These are phyloP conservation scores for Scarus forsteni DNA, from an alignment of 2,797 vertebrate species.

Conservation along the genomic window DNA sequence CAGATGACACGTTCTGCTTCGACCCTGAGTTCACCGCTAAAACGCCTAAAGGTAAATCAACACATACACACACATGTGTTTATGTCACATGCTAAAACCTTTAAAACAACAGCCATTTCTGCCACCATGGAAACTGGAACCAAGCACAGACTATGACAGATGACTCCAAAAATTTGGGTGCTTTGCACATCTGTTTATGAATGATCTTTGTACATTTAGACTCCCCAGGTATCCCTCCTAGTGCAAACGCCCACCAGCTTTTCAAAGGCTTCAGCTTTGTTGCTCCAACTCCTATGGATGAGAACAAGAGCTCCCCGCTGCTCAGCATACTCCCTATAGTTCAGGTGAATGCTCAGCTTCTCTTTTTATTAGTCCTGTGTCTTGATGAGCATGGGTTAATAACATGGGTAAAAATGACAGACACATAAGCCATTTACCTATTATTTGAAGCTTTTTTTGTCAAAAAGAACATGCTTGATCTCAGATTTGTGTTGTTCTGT, in stretches of 20 bases:
- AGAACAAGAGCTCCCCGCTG: constrained; percentile 92
- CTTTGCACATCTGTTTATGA: constrained; percentile 29
- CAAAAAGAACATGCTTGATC: not conserved
- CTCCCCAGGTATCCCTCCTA: constrained; percentile 98
- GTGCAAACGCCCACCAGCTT: constrained; percentile 97
- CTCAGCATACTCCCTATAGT: constrained; percentile 93
- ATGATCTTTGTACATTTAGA: constrained; percentile 80
- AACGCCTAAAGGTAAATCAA: constrained; percentile 94
- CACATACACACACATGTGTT: constrained; percentile 12
- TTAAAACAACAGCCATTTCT: constrained; percentile 37
- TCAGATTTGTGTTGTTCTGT: not conserved
- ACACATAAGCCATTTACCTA: not conserved
- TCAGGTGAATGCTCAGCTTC: constrained; percentile 84
- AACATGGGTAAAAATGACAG: not conserved
- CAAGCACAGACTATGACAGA: constrained; percentile 16
- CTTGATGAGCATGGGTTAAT: constrained; percentile 1
- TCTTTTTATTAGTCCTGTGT: not conserved
- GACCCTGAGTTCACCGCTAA: constrained; percentile 99
- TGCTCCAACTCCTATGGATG: constrained; percentile 91
- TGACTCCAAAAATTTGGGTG: constrained; percentile 20
- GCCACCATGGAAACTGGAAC: constrained; percentile 65
- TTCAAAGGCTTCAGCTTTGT: constrained; percentile 99
- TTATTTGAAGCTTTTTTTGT: too few species aligned
- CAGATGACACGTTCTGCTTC: constrained; percentile 98
- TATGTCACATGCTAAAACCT: constrained; percentile 16